Percentiles rank a stretch among this genome's conserved stretches.
Conservation (phyloP, 2,888 invertebrate genomes). For the Cephus pulcher region DNA sequence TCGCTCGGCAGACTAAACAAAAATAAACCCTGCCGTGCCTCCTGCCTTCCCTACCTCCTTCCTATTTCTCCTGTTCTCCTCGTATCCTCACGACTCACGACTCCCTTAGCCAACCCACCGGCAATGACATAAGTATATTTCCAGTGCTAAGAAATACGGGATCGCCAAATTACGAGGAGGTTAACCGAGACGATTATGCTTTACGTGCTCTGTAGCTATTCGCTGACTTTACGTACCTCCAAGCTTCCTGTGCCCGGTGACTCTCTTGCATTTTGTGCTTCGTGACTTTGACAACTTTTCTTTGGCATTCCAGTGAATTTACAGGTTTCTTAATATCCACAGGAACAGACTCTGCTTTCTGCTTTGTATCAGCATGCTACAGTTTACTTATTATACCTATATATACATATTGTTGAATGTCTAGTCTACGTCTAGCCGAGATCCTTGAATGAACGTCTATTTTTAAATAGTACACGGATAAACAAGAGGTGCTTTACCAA, state of each 20-base stretch:
- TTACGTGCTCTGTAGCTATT: not conserved
- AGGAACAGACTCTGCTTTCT: not conserved
- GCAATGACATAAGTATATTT: slow-evolving; percentile 40
- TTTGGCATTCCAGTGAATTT: not conserved
- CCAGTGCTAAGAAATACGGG: slow-evolving; percentile 29
- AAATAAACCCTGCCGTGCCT: slow-evolving; percentile 38
- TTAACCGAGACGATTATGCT: slow-evolving; percentile 13
- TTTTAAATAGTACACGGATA: slow-evolving; percentile 56
- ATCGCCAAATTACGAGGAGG: slow-evolving; percentile 18
- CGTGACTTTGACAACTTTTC: not conserved
- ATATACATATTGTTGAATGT: slow-evolving; percentile 50
- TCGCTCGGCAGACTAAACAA: slow-evolving; percentile 46
- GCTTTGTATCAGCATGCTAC: not conserved
- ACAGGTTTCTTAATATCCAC: too few relatives aligned
- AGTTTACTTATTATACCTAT: slow-evolving; percentile 12
- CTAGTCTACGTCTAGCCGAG: slow-evolving; percentile 55
- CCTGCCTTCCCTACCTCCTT: not conserved
- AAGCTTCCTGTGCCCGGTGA: not conserved
- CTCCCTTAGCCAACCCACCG: slow-evolving; percentile 20
- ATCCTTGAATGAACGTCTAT: slow-evolving; percentile 62
- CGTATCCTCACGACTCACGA: not conserved
- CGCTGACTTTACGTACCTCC: not conserved
- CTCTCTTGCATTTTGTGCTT: not conserved
- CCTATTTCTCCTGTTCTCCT: not conserved
- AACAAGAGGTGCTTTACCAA: slow-evolving; percentile 30